Evolutionary conservation across 1,140 invertebrate genomes (phyloP).

Genomic region (Bombus waltoni): DNA sequence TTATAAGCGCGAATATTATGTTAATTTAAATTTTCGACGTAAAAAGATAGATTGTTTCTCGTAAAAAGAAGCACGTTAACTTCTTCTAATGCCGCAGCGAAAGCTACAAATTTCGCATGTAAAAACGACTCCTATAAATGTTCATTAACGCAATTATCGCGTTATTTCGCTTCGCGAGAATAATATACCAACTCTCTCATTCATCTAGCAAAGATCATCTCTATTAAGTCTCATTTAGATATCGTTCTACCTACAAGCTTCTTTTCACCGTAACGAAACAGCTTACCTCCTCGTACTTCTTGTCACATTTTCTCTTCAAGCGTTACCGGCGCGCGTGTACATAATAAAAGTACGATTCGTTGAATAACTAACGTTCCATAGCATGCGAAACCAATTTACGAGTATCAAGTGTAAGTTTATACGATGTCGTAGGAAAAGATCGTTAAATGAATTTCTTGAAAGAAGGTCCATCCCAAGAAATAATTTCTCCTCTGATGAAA

Average conservation of each 20-base stretch:
- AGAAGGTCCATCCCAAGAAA: not conserved
- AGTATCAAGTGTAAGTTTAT: not conserved
- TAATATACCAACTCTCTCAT: not conserved
- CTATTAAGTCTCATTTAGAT: not conserved
- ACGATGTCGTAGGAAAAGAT: not conserved
- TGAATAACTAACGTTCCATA: not conserved
- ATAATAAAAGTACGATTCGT: not conserved
- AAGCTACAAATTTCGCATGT: not conserved
- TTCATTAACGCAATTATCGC: not conserved
- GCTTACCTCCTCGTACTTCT: not conserved
- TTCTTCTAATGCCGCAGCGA: not conserved
- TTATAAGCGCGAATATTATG: not conserved
- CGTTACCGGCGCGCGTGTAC: not conserved
- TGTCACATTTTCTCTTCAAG: not conserved
- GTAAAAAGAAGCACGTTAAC: not conserved
- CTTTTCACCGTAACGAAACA: not conserved
- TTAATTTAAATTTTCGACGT: not conserved
- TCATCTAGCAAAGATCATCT: not conserved
- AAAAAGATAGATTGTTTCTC: not conserved
- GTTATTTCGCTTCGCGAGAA: not conserved
- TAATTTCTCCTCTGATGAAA: not conserved
- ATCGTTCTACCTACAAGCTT: not conserved
- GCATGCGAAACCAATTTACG: constrained; percentile 7
- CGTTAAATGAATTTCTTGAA: constrained; percentile 12
- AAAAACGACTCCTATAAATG: not conserved